phyloP scores from a whole-genome alignment of 2,113 vertebrate species.

The Saguinus midas region DNA sequence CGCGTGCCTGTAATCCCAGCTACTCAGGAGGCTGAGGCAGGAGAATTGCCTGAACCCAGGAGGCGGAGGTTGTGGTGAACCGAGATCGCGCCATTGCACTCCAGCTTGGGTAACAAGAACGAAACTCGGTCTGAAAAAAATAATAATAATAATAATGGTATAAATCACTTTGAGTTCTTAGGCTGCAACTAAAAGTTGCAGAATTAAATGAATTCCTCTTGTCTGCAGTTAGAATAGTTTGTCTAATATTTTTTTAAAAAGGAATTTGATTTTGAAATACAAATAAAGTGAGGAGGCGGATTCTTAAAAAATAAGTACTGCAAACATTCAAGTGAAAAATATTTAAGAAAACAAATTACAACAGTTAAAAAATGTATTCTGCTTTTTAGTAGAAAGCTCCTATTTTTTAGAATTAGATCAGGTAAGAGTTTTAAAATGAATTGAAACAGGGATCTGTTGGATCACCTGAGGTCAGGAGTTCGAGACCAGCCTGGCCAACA shows the following conservation, averaged over 20 bases:
- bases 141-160: not conserved
- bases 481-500: too few species aligned
- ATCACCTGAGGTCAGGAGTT: not conserved
- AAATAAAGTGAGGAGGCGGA: not conserved
- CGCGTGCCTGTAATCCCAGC: too few species aligned
- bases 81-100: too few species aligned
- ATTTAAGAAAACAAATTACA: constrained; percentile 21
- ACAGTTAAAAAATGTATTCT: not conserved
- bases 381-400: constrained; percentile 22
- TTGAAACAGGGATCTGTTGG: not conserved
- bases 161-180: not conserved
- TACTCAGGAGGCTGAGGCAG: too few species aligned
- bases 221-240: constrained; percentile 23
- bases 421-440: constrained; percentile 13
- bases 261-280: constrained; percentile 24
- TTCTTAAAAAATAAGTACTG: not conserved
- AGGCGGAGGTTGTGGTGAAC: too few species aligned
- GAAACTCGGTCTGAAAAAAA: too few species aligned
- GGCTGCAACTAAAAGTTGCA: not conserved
- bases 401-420: not conserved
- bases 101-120: too few species aligned
- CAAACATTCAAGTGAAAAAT: constrained; percentile 22
- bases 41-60: too few species aligned
- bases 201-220: not conserved
- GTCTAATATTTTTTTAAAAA: not conserved